phyloP scores from a whole-genome alignment of 2,113 vertebrate genomes.

The Phylloscopus whistleri region DNA sequence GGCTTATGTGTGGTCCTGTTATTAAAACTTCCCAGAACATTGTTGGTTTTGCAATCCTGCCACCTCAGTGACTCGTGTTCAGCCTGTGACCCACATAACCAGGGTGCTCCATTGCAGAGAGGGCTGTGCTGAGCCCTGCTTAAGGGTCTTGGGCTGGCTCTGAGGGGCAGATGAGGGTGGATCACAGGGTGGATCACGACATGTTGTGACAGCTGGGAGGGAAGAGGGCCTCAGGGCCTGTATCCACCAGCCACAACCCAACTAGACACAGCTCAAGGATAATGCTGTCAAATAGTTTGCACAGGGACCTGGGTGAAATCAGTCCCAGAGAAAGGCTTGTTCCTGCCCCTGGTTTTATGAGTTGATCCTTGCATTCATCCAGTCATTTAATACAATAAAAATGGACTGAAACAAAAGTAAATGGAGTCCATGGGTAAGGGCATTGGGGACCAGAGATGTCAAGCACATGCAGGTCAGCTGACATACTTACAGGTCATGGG shows the following conservation, averaged over 20 bases:
- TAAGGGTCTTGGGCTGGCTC: background rate
- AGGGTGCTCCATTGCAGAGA: background rate
- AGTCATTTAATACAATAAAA: background rate
- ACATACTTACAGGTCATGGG: background rate
- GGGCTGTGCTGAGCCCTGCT: accelerated
- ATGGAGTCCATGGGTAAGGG: background rate
- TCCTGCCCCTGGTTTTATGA: background rate
- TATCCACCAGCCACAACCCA: background rate
- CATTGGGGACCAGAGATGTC: background rate
- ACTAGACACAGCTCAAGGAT: background rate
- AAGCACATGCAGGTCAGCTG: background rate
- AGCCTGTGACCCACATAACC: background rate
- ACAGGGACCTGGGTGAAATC: background rate
- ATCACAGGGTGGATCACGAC: background rate
- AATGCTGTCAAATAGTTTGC: background rate
- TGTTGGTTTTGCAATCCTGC: background rate
- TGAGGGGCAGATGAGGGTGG: background rate
- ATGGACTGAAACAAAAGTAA: background rate
- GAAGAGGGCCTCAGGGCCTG: background rate
- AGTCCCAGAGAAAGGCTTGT: background rate
- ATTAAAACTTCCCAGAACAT: background rate
- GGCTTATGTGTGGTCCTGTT: background rate
- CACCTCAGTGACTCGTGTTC: background rate
- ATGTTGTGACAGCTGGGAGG: background rate
- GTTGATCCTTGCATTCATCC: background rate